phyloP scores from a whole-genome alignment of 2,113 vertebrate species.

The Capra hircus region DNA sequence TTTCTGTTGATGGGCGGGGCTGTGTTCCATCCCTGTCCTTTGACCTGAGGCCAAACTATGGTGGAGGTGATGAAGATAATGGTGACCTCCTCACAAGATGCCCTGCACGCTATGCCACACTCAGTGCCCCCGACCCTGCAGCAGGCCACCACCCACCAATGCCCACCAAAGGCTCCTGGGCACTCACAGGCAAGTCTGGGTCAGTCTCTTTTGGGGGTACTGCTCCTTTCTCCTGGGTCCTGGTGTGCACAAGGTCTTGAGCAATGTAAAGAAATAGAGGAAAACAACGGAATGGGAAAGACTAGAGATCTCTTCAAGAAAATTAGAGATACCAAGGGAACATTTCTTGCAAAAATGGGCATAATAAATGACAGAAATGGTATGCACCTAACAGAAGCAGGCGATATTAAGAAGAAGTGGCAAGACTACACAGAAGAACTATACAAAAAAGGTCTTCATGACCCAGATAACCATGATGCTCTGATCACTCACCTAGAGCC shows the following conservation, averaged over 20 bases:
- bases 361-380: background rate
- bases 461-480: background rate
- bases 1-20: background rate
- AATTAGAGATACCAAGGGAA: background rate
- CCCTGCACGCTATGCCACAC: accelerated
- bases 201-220: background rate
- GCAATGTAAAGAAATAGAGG: background rate
- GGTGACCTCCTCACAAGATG: background rate
- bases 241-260: background rate
- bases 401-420: background rate
- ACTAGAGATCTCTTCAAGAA: background rate
- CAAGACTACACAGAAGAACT: background rate
- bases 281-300: background rate
- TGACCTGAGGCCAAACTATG: background rate
- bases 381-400: background rate
- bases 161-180: background rate
- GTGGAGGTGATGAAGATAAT: background rate
- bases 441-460: background rate
- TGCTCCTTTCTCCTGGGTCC: background rate
- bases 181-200: background rate
- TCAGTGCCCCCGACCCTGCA: background rate
- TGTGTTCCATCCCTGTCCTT: background rate
- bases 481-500: background rate
- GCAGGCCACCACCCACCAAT: background rate
- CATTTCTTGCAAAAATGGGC: background rate